These are phyloP conservation scores for Coracias cyanogaster DNA, from an alignment of 2,797 vertebrate species.

Conservation along the genomic window DNA sequence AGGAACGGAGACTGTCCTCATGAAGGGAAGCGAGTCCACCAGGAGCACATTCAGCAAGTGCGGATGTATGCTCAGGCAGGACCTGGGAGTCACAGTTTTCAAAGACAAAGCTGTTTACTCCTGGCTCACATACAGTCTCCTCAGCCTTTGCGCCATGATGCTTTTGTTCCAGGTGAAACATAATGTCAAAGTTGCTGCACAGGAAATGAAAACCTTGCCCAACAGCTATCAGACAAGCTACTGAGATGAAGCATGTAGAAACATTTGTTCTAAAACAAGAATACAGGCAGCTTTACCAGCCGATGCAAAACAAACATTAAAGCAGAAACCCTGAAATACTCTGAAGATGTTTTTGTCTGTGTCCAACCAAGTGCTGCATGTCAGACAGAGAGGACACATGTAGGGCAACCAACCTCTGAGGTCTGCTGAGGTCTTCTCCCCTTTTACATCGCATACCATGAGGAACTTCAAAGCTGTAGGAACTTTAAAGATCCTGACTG, in stretches of 20 bases:
- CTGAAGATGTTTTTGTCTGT: background rate
- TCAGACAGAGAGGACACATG: background rate
- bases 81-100: background rate
- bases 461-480: background rate
- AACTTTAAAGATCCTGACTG: background rate
- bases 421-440: background rate
- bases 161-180: constrained; percentile 13
- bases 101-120: background rate
- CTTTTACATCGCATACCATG: background rate
- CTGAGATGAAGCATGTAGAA: background rate
- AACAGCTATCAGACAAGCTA: background rate
- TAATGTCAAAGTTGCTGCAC: background rate
- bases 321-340: background rate
- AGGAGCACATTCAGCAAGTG: background rate
- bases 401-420: background rate
- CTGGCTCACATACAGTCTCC: background rate
- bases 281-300: background rate
- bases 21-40: accelerated
- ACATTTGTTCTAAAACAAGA: background rate
- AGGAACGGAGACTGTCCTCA: background rate
- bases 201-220: background rate
- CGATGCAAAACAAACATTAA: background rate
- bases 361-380: background rate
- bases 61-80: background rate
- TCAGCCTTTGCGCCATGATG: background rate